phyloP scores from a whole-genome alignment of 1,140 invertebrate genomes.

The Conus ventricosus region DNA sequence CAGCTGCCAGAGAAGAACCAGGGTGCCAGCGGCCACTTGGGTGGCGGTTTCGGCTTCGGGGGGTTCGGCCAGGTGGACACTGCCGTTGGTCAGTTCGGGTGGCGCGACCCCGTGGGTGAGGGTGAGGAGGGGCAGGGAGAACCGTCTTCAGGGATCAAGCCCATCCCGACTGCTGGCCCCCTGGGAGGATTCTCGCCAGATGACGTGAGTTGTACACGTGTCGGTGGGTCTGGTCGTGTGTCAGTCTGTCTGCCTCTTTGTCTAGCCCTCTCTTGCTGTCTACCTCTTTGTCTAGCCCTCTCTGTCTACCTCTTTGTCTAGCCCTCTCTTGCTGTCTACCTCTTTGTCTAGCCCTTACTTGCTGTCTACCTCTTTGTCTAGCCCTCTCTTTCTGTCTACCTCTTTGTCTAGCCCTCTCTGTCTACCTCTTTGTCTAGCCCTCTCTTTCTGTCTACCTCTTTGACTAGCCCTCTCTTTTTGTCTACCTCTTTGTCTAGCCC shows the following conservation, averaged over 20 bases:
- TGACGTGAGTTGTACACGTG: neutral
- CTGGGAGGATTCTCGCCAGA: neutral
- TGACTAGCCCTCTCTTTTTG: no score
- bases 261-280: no score
- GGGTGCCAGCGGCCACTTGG: neutral
- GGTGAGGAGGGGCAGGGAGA: neutral
- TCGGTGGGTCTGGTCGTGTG: no score
- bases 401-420: no score
- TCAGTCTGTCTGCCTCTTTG: no score
- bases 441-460: no score
- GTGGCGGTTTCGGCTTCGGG: neutral
- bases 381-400: no score
- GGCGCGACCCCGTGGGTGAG: neutral
- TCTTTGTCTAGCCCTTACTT: no score
- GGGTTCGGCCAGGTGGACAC: neutral
- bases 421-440: no score
- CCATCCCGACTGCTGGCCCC: neutral
- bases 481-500: no score
- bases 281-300: no score
- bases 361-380: no score
- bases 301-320: neutral
- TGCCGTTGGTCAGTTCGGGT: neutral
- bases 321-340: neutral
- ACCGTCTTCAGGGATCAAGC: neutral
- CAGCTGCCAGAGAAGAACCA: neutral